Percentiles rank a stretch among this genome's conserved stretches.
Conservation (phyloP, 2,113 vertebrate species). For the Cercopithecus mona region DNA sequence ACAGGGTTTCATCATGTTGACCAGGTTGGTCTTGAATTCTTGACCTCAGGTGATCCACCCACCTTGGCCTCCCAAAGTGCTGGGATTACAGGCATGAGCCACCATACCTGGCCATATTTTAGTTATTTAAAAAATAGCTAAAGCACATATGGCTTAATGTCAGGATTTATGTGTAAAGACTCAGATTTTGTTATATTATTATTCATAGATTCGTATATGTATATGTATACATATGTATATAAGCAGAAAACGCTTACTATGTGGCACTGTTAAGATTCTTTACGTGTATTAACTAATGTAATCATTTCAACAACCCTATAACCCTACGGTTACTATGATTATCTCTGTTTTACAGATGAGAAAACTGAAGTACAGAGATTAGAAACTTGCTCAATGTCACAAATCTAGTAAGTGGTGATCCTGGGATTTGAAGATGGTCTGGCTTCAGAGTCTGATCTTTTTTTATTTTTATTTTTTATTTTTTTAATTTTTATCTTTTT, state of each 20-base stretch:
- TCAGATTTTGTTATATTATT: not conserved
- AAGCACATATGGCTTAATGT: not conserved
- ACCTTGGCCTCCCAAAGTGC: not conserved
- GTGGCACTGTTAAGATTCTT: not conserved
- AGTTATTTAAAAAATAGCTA: not conserved
- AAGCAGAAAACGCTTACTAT: slow-evolving; percentile 14
- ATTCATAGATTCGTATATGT: not conserved
- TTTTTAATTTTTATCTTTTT: too few relatives aligned
- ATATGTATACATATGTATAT: not conserved
- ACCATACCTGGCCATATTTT: not conserved
- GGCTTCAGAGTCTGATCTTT: not conserved
- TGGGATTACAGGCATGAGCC: not conserved
- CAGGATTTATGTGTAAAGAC: not conserved
- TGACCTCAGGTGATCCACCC: not conserved
- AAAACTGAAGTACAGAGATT: not conserved
- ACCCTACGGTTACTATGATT: not conserved
- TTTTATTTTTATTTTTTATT: too few relatives aligned
- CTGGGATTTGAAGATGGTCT: not conserved
- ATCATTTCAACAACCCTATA: not conserved
- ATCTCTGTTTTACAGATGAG: not conserved
- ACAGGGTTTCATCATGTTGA: not conserved
- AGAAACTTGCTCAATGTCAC: not conserved
- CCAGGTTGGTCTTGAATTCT: not conserved
- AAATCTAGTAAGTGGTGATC: not conserved
- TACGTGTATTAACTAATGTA: not conserved